These are phyloP conservation scores for Oryzias dopingdopingensis DNA, from an alignment of 2,797 vertebrate genomes.

Conservation along the genomic window DNA sequence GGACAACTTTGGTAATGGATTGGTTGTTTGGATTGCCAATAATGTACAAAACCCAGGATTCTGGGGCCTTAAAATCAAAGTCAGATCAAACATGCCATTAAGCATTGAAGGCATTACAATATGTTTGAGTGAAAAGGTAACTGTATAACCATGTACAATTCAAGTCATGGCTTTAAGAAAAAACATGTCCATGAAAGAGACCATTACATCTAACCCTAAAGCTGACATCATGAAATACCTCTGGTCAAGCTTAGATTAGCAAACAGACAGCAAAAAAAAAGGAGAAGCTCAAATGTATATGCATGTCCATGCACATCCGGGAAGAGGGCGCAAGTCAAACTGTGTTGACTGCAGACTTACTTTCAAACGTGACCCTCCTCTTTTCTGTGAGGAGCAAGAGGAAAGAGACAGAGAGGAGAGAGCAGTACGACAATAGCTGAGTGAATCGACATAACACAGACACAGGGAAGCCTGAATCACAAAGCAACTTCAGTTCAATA, in stretches of 20 bases:
- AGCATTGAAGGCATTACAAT: constrained; percentile 47
- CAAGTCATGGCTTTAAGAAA: constrained; percentile 24
- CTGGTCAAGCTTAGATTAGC: constrained; percentile 16
- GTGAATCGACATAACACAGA: constrained; percentile 44
- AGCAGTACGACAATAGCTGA: constrained; percentile 65
- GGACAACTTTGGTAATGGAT: constrained; percentile 33
- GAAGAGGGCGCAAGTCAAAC: constrained; percentile 29
- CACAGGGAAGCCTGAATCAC: constrained; percentile 45
- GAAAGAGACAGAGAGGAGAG: constrained; percentile 68
- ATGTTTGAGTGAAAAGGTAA: constrained; percentile 29
- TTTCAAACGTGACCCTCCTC: constrained; percentile 85
- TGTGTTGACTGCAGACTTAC: constrained; percentile 75
- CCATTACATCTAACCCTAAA: background rate
- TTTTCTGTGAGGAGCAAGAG: constrained; percentile 80
- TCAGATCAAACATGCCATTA: constrained; percentile 47
- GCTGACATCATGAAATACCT: constrained; percentile 7
- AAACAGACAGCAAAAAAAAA: constrained; percentile 13
- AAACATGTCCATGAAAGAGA: constrained; percentile 6
- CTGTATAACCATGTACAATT: constrained; percentile 18
- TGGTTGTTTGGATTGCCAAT: constrained; percentile 8
- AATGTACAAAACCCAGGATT: constrained; percentile 11
- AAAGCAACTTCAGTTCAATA: constrained; percentile 32
- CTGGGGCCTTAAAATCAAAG: constrained; percentile 19
- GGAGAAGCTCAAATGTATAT: constrained; percentile 13
- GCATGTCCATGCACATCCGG: constrained; percentile 37